Base-by-base conservation (phyloP, 2,113 vertebrate species). In the Hyperoodon ampullatus region DNA sequence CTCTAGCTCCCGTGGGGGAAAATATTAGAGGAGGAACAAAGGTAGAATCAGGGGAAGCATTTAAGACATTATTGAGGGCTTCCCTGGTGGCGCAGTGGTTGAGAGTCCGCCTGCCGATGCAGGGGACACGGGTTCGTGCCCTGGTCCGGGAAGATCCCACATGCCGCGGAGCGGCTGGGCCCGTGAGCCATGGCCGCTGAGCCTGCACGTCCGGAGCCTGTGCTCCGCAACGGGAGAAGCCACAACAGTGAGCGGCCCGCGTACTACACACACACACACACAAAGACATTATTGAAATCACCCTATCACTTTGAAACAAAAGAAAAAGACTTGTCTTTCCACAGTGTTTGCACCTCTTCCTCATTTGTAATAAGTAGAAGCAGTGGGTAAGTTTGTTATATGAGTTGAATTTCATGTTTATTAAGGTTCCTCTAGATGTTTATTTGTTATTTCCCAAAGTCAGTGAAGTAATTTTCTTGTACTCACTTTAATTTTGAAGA, bases 401-500 rank as follows among this genome's bases (percentile, higher is more conserved):
- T 86, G 30, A 89, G 87, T 93, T 94, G 91, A 88, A 71, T 88
- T 66, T 91, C 35, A 66, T 84, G 35, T 70, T 83, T 85, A 87
- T 70, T 91, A 53, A 90, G 23, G 95, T 85, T 93, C 23, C 24
- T 61, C 14, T 80, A 84, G 44, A 72, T 95, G 85, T 42, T 93
- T 91, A 75, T 95, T 82, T 85, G 55, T 5, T 47, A 70, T 90
- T 97, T 87, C 33, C 68, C 92, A 65, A 93, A 81, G 50, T 50
- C 23, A 58, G 10, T 47, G 21, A 90, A 88, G 70, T 82, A 86
- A 55, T 95, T 96, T 96, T 93, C 65, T 93, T 28, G 39, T 77
- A 47, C 23, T 72, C 47, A 81, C 55, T 87, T 92, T 96, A 88
- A 87, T 93, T 89, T 87, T 94, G 24, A 91, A 83, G 61, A 87